Evolutionary conservation across 2,888 invertebrate species (phyloP), one percentile per base, ranked within the genome.

Genomic region (Heliconius cydno): DNA sequence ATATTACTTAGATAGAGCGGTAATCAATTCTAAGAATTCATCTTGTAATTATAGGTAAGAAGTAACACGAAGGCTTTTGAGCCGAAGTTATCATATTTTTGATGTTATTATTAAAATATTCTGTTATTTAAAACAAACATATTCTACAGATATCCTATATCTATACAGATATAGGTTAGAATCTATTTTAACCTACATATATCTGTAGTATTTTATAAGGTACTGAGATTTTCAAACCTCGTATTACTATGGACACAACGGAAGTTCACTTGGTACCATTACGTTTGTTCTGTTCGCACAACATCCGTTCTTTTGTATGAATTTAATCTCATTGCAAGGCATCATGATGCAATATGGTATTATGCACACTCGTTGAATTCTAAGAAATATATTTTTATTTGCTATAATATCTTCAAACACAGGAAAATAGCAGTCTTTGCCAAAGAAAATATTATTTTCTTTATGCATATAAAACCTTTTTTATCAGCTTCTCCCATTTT

Each of bases 231-330:
- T 46, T 65, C 38, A 65, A 73, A 65, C 46, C 52, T 46, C 65
- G 79, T 73, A 68, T 77, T 77, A 68, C 74, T 77, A 63, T 30
- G 46, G 76, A 76, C 60, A 78, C 77, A 87, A 85, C 91, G 93
- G 91, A 92, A 90, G 90, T 88, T 85, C 86, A 86, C 88, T 88
- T 88, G 88, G 90, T 90, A 89, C 88, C 89, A 89, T 89, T 87
- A 89, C 90, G 87, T 86, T 86, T 84, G 83, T 83, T 83, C 85
- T 86, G 87, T 86, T 87, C 89, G 88, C 87, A 89, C 88, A 91
- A 92, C 91, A 90, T 93, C 92, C 93, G 92, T 84, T 88, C 88
- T 86, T 89, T 93, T 92, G 90, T 92, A 85, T 84, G 83, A 86
- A 85, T 87, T 88, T 86, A 89, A 88, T 88, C 85, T 84, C 85